Evolutionary conservation across 2,888 invertebrate species (phyloP), one percentile per base, ranked within the genome.

Genomic region (Strigamia maritima): DNA sequence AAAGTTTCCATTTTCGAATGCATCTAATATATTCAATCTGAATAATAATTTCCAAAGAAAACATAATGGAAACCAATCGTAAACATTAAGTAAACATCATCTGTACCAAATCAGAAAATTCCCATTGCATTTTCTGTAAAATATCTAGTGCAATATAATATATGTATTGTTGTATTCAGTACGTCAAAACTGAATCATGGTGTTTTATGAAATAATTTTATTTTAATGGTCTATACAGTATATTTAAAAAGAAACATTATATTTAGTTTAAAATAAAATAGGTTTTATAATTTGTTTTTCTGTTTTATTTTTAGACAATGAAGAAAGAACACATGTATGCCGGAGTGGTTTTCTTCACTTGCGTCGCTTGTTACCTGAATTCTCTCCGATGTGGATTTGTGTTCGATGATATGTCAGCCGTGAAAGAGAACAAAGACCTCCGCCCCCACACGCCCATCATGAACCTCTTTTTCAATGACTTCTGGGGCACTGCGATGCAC

Each of bases 401-500:
- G 76, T 98, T 98, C 86, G 98, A 98, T 87, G 97, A 98, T 86
- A 94, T 97, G 85, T 97, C 96, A 88, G 97, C 98, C 82, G 95
- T 98, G 85, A 94, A 95, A 88, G 97, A 97, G 84, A 98, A 98
- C 88, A 92, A 95, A 86, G 98, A 98, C 88, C 89, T 98, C 82
- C 89, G 95, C 85, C 96, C 97, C 19, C 92, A 93, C 84, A 94
- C 95, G 79, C 95, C 97, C 22, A 87, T 96, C 81, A 90, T 90
- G 82, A 95, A 96, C 86, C 92, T 98, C 82, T 95, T 98, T 87
- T 91, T 93, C 87, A 97, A 98, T 88, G 98, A 98, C 88, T 98
- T 98, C 87, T 98, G 98, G 98, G 98, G 98, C 82, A 98, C 97
- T 82, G 96, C 97, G 79, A 97, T 98, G 92, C 92, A 94, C 86